A percentile compares a stretch with the other conserved stretches of the same genome.
phyloP scores from a whole-genome alignment of 2,797 vertebrate species.

The Melanotaenia pygmaea region DNA sequence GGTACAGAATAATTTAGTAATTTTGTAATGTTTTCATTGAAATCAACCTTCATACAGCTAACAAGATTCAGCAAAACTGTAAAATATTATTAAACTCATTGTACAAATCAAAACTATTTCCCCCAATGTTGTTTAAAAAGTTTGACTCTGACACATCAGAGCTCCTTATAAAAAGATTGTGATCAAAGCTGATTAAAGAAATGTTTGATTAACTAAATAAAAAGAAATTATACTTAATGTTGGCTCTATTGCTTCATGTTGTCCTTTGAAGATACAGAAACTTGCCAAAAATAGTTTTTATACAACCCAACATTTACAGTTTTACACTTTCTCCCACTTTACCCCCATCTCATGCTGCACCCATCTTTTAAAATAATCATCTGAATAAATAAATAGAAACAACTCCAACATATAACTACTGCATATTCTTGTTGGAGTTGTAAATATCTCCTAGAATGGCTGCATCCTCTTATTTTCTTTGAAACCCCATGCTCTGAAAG shows the following conservation, averaged over 20 bases:
- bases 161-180: not conserved
- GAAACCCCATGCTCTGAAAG: slow-evolving; percentile 26
- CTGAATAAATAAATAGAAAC: slow-evolving; percentile 15
- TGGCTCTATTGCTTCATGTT: not conserved
- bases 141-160: not conserved
- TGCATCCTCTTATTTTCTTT: slow-evolving; percentile 29
- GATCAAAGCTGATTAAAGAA: not conserved
- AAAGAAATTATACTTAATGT: not conserved
- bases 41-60: not conserved
- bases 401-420: not conserved
- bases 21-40: not conserved
- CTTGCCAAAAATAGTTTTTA: not conserved
- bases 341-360: not conserved
- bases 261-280: not conserved
- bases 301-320: not conserved
- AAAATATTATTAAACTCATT: not conserved
- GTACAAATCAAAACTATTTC: not conserved
- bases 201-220: not conserved
- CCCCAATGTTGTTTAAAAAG: not conserved
- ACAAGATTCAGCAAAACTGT: not conserved
- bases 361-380: slow-evolving; percentile 9
- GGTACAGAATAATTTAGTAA: not conserved
- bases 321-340: not conserved
- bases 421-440: slow-evolving; percentile 9
- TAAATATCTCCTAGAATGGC: slow-evolving; percentile 2